Conservation (phyloP, 2,113 vertebrate genomes). For the Coregonus clupeaformis region DNA sequence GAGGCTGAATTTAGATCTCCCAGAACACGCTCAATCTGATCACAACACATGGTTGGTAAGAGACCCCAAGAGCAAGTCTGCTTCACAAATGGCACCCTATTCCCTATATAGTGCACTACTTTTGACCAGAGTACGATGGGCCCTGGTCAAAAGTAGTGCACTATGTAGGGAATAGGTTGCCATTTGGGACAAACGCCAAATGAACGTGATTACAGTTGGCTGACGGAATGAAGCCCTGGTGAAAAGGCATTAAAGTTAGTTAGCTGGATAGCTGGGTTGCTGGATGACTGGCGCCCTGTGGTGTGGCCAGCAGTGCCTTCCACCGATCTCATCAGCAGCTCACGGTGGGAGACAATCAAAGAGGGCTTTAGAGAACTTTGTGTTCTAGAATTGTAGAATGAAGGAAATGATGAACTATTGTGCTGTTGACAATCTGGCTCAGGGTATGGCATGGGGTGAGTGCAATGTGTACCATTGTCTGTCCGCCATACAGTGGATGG, state of each 20-base stretch:
- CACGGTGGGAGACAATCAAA: slow-evolving; percentile 31
- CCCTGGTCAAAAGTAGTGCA: no score
- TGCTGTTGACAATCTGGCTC: slow-evolving; percentile 23
- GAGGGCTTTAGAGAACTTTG: slow-evolving; percentile 22
- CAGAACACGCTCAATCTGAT: slow-evolving; percentile 41
- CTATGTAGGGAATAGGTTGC: no score
- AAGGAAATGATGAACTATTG: slow-evolving; percentile 34
- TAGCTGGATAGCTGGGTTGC: slow-evolving; percentile 14
- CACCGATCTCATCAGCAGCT: slow-evolving; percentile 28
- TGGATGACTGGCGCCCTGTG: neutral
- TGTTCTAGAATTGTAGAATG: slow-evolving; percentile 18
- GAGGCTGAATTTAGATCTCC: slow-evolving; percentile 45
- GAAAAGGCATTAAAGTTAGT: slow-evolving; percentile 33
- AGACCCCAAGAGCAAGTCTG: slow-evolving; percentile 17
- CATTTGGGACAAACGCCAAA: no score
- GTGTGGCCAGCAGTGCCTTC: neutral
- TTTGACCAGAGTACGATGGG: no score
- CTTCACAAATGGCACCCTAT: no score
- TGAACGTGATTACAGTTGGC: slow-evolving; percentile 27
- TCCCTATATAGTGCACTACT: no score
- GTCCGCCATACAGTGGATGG: neutral
- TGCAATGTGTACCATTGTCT: neutral
- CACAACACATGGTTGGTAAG: slow-evolving; percentile 41
- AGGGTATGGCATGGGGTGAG: slow-evolving; percentile 8
- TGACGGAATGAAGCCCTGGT: slow-evolving; percentile 12